Percentiles rank a stretch among this genome's conserved stretches.
Evolutionary conservation across 2,113 vertebrate genomes (phyloP).

Genomic region (Microcebus ravelobensis): DNA sequence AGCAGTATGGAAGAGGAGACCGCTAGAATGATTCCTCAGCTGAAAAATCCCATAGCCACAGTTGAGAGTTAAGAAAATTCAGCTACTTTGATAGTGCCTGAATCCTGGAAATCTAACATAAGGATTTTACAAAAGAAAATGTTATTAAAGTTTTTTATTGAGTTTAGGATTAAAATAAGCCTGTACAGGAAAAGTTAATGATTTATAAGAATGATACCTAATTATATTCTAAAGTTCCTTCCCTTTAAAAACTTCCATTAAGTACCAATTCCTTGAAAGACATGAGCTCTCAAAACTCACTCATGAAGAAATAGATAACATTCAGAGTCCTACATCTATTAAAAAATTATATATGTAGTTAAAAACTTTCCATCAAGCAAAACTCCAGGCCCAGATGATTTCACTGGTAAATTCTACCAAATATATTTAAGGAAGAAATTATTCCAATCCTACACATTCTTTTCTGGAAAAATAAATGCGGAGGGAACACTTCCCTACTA

Average conservation of each 20-base stretch:
- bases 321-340: not conserved
- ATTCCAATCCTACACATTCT: not conserved
- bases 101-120: not conserved
- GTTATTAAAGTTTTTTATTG: not conserved
- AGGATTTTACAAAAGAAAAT: not conserved
- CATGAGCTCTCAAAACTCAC: not conserved
- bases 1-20: not conserved
- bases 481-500: not conserved
- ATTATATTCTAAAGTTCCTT: not conserved
- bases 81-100: not conserved
- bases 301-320: not conserved
- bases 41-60: not conserved
- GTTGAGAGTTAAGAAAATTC: not conserved
- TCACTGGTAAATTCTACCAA: not conserved
- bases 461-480: not conserved
- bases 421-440: not conserved
- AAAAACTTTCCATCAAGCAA: not conserved
- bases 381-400: not conserved
- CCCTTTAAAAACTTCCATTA: not conserved
- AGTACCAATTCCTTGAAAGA: not conserved
- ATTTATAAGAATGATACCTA: not conserved
- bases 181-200: not conserved
- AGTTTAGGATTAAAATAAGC: not conserved
- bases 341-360: not conserved
- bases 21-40: not conserved